phyloP scores from a whole-genome alignment of 2,113 vertebrate genomes.

The Tauraco erythrolophus region DNA sequence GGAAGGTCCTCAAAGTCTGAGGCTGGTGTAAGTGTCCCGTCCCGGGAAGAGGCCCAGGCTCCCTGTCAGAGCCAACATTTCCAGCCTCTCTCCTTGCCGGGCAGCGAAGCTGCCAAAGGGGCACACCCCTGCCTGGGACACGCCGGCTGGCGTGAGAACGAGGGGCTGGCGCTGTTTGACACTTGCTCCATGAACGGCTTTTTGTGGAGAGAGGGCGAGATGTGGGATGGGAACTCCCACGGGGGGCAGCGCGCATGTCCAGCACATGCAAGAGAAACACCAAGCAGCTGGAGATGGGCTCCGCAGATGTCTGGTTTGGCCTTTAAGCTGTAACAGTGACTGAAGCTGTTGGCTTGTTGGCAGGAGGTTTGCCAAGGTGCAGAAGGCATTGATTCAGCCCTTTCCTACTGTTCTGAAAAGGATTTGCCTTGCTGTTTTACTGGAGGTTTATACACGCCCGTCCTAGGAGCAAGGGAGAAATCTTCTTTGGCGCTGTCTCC shows the following conservation, averaged over 20 bases:
- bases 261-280: background rate
- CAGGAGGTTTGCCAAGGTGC: constrained; percentile 14
- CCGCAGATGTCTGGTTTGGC: background rate
- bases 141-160: fast-evolving
- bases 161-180: background rate
- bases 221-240: background rate
- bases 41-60: background rate
- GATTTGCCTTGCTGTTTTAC: background rate
- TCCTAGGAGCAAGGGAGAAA: background rate
- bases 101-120: background rate
- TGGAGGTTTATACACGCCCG: background rate
- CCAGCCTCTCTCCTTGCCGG: background rate
- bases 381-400: background rate
- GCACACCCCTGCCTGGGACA: background rate
- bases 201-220: background rate
- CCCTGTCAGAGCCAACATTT: background rate
- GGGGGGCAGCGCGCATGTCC: background rate
- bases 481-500: background rate
- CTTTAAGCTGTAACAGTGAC: background rate
- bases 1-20: background rate
- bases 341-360: background rate
- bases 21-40: background rate
- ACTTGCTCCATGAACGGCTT: background rate
- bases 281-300: background rate
- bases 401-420: background rate